phyloP scores from a whole-genome alignment of 1,140 invertebrate species.

The Pogonomyrmex californicus region DNA sequence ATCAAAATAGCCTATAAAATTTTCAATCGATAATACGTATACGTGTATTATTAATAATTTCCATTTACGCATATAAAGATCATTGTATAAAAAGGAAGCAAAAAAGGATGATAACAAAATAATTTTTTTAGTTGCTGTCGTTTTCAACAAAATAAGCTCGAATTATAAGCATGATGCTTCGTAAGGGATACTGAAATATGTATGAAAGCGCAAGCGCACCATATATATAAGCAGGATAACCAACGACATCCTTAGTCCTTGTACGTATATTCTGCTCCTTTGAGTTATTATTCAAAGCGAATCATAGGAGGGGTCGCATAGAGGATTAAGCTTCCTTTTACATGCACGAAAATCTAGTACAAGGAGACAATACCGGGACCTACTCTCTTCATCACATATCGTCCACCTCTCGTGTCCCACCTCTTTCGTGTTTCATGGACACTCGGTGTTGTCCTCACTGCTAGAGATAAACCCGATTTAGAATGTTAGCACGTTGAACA shows the following conservation, averaged over 20 bases:
- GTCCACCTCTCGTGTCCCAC: slow-evolving; percentile 60
- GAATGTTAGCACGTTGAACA: slow-evolving; percentile 20
- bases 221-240: slow-evolving; percentile 68
- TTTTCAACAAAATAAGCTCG: slow-evolving; percentile 63
- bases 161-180: slow-evolving; percentile 83
- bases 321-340: slow-evolving; percentile 82
- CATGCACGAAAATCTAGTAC: slow-evolving; percentile 77
- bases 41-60: background rate
- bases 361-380: slow-evolving; percentile 69
- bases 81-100: background rate
- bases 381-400: slow-evolving; percentile 64
- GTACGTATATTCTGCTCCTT: slow-evolving; percentile 74
- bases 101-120: slow-evolving; percentile 21
- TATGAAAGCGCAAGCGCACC: slow-evolving; percentile 82
- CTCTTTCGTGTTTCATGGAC: slow-evolving; percentile 71
- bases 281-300: slow-evolving; percentile 86
- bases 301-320: slow-evolving; percentile 78
- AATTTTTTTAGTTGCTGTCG: slow-evolving; percentile 17
- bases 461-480: background rate
- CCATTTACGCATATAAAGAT: background rate
- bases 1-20: background rate
- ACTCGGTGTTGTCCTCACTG: slow-evolving; percentile 60
- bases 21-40: background rate
- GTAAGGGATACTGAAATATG: slow-evolving; percentile 81
- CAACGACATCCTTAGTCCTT: slow-evolving; percentile 64